Conservation (phyloP, 1,140 invertebrate species). For the Oreohelix idahoensis region DNA sequence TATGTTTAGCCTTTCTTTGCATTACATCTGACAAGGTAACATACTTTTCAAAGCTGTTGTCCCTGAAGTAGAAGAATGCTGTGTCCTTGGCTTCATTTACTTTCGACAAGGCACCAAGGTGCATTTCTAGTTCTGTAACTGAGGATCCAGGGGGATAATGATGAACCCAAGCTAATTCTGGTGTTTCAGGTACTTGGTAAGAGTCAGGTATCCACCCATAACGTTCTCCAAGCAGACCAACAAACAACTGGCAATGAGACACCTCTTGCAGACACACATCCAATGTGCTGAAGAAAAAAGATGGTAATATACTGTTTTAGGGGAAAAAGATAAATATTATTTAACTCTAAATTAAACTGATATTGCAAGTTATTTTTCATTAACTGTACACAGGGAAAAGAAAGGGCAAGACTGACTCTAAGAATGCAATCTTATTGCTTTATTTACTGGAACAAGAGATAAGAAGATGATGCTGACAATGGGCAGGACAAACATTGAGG, state of each 20-base stretch:
- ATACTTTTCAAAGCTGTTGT: slow-evolving; percentile 63
- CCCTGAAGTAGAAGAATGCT: slow-evolving; percentile 73
- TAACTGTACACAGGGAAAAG: too few species aligned
- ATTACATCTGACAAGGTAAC: not conserved
- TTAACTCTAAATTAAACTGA: too few species aligned
- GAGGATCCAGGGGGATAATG: slow-evolving; percentile 70
- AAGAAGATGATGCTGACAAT: too few species aligned
- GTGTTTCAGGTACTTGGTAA: slow-evolving; percentile 61
- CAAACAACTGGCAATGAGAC: slow-evolving; percentile 72
- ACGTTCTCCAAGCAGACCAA: slow-evolving; percentile 74
- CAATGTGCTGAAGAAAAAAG: slow-evolving; percentile 61
- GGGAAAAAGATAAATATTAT: too few species aligned
- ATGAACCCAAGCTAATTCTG: slow-evolving; percentile 71
- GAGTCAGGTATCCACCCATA: slow-evolving; percentile 71
- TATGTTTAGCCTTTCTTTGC: too few species aligned
- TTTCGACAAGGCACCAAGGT: slow-evolving; percentile 64
- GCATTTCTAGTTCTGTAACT: slow-evolving; percentile 75
- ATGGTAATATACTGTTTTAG: too few species aligned
- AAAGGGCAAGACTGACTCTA: too few species aligned
- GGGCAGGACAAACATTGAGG: too few species aligned
- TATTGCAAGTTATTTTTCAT: too few species aligned
- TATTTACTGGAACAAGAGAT: too few species aligned
- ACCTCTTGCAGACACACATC: slow-evolving; percentile 74
- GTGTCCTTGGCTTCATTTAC: slow-evolving; percentile 53
- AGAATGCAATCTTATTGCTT: too few species aligned